phyloP scores from a whole-genome alignment of 2,113 vertebrate species.

The Ailuropoda melanoleuca region DNA sequence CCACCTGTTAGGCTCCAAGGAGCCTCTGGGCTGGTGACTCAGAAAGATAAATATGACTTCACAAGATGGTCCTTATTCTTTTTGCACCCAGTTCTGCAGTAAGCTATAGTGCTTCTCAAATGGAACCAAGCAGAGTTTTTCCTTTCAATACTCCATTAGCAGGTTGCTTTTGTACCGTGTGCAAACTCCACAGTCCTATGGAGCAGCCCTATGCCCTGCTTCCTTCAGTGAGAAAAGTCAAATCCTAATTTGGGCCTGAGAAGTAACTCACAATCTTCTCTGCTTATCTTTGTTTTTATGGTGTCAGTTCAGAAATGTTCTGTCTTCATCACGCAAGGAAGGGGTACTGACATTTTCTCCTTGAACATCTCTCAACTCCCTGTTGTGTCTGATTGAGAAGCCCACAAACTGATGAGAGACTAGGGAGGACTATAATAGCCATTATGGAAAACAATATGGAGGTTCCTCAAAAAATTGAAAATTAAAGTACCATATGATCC shows the following conservation, averaged over 20 bases:
- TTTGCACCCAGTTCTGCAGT: not conserved
- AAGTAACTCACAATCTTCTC: not conserved
- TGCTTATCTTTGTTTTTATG: not conserved
- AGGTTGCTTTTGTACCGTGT: not conserved
- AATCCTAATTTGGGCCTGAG: not conserved
- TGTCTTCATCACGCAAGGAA: not conserved
- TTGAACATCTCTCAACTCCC: not conserved
- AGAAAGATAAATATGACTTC: not conserved
- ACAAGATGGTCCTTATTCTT: not conserved
- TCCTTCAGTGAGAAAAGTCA: not conserved
- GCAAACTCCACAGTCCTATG: no score
- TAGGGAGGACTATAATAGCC: not conserved
- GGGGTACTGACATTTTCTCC: not conserved
- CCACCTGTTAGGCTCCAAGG: not conserved
- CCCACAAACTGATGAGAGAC: not conserved
- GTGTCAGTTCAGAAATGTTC: not conserved
- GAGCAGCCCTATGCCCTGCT: not conserved
- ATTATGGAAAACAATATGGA: not conserved
- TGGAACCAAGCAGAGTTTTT: not conserved
- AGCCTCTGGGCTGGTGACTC: not conserved
- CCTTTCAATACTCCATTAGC: fast-evolving
- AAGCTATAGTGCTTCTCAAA: not conserved
- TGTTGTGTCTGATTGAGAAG: not conserved
- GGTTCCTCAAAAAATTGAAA: not conserved
- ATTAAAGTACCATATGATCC: not conserved